Evolutionary conservation across 2,113 vertebrate genomes (phyloP).

Genomic region (Labeo catla): DNA sequence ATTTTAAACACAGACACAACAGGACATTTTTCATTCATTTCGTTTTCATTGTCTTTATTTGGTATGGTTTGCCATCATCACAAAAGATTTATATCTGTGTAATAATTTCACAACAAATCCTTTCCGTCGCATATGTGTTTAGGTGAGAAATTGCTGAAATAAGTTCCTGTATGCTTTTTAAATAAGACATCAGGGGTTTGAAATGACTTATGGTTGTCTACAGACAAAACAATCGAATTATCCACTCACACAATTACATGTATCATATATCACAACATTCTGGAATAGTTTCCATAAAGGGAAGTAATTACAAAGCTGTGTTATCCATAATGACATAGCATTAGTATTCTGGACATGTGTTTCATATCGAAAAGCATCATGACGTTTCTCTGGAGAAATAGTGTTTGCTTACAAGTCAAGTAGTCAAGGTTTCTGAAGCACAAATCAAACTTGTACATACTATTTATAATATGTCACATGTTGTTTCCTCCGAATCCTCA

Average conservation of each 20-base stretch:
- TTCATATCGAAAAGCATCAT: constrained; percentile 60
- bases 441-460: constrained; percentile 57
- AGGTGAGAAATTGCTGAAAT: neutral
- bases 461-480: constrained; percentile 66
- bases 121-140: constrained; percentile 25
- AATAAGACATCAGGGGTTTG: neutral
- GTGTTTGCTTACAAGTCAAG: constrained; percentile 47
- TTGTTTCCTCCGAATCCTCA: neutral
- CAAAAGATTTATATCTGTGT: constrained; percentile 11
- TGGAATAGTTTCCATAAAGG: constrained; percentile 52
- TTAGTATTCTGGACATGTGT: constrained; percentile 57
- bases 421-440: constrained; percentile 62
- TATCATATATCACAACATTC: constrained; percentile 53
- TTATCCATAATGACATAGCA: constrained; percentile 22
- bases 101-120: constrained; percentile 37
- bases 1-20: neutral
- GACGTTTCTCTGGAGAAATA: constrained; percentile 57
- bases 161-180: constrained; percentile 16
- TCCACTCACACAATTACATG: constrained; percentile 56
- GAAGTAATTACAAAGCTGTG: constrained; percentile 50
- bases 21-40: neutral
- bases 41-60: constrained; percentile 2
- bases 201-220: constrained; percentile 55
- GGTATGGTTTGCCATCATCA: neutral
- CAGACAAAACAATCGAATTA: constrained; percentile 56